Evolutionary conservation across 2,888 invertebrate genomes (phyloP).

Genomic region (Drosophila mimetica): DNA sequence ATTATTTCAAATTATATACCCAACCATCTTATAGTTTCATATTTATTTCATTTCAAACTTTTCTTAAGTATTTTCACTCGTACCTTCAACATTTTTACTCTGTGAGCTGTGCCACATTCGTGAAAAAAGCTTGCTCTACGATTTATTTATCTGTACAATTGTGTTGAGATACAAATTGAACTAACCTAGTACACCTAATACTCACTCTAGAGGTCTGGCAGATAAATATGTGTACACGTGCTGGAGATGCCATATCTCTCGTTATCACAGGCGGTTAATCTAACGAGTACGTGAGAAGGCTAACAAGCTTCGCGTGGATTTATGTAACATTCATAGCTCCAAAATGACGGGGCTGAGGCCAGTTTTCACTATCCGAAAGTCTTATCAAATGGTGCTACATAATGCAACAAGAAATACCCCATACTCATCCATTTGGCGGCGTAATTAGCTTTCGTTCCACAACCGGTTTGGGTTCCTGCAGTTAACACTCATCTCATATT

Average conservation of each 20-base stretch:
- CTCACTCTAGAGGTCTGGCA: slow-evolving; percentile 17
- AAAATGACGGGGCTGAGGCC: slow-evolving; percentile 20
- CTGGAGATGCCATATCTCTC: slow-evolving; percentile 28
- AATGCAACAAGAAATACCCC: slow-evolving; percentile 16
- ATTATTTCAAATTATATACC: no score
- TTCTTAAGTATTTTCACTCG: no score
- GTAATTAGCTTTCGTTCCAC: slow-evolving; percentile 18
- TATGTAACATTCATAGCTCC: slow-evolving; percentile 26
- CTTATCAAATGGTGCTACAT: slow-evolving; percentile 23
- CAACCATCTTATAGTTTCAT: no score
- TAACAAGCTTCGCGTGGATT: slow-evolving; percentile 17
- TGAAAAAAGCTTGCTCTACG: slow-evolving; percentile 1
- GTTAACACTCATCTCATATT: slow-evolving; percentile 20
- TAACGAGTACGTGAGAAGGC: slow-evolving; percentile 31
- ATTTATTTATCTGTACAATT: slow-evolving; percentile 20
- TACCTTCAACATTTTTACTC: no score
- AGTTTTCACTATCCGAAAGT: slow-evolving; percentile 6
- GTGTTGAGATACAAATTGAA: slow-evolving; percentile 14
- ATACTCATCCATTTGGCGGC: slow-evolving; percentile 12
- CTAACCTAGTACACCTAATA: slow-evolving; percentile 39
- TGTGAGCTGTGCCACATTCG: no score
- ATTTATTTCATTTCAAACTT: no score
- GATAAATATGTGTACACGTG: slow-evolving; percentile 34
- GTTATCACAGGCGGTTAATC: slow-evolving; percentile 36
- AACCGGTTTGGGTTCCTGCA: slow-evolving; percentile 42